Percentiles rank a stretch among this genome's conserved stretches.
Evolutionary conservation across 2,113 vertebrate species (phyloP).

Genomic region (Hypocryptadius cinnamomeus): DNA sequence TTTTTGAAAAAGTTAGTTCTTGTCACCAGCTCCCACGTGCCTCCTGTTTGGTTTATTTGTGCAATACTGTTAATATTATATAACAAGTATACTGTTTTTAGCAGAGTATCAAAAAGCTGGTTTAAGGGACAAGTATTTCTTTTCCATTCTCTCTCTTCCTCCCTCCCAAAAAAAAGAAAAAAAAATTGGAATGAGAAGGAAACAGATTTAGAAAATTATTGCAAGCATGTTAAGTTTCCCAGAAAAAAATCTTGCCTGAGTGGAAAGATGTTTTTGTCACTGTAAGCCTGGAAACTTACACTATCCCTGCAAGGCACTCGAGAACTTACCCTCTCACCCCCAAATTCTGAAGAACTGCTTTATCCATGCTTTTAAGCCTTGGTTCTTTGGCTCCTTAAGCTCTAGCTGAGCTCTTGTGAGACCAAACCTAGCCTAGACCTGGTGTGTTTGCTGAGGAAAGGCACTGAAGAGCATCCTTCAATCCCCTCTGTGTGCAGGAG

Average conservation of each 20-base stretch:
- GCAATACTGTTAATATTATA: not conserved
- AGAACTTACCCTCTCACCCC: not conserved
- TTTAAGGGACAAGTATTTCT: not conserved
- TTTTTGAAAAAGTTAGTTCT: not conserved
- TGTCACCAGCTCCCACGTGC: not conserved
- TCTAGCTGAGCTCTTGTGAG: not conserved
- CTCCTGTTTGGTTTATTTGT: not conserved
- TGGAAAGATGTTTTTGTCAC: not conserved
- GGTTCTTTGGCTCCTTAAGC: not conserved
- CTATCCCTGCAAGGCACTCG: not conserved
- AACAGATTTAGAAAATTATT: not conserved
- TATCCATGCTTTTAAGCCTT: not conserved
- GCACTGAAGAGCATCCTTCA: not conserved
- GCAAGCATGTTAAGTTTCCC: not conserved
- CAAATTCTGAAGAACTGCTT: not conserved
- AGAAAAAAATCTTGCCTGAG: not conserved
- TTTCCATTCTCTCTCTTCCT: not conserved
- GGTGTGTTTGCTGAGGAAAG: not conserved
- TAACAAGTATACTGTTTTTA: not conserved
- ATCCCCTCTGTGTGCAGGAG: rapidly evolving
- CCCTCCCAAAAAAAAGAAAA: not conserved
- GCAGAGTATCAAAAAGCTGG: not conserved
- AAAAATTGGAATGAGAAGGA: not conserved
- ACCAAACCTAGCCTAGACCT: not conserved
- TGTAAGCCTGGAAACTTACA: not conserved